A percentile compares a stretch with the other conserved stretches of the same genome.
Conservation (phyloP, 2,113 vertebrate species). For the Falco punctatus region DNA sequence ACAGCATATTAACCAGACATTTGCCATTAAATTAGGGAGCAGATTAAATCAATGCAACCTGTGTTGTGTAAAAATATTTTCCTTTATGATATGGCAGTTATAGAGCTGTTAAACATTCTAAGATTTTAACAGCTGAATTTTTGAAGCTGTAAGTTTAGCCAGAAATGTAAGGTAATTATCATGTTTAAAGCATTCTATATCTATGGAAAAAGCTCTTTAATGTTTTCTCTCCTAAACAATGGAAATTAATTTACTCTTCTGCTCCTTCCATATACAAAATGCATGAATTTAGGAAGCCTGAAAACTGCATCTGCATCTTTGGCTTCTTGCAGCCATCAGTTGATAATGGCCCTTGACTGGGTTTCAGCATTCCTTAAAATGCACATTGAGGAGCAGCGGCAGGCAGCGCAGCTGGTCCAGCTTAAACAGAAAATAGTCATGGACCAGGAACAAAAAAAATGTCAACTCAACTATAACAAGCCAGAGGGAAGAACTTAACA, state of each 20-base stretch:
- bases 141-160: neutral
- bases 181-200: neutral
- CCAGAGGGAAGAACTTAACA: neutral
- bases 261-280: neutral
- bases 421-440: neutral
- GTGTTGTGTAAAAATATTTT: neutral
- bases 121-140: neutral
- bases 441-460: neutral
- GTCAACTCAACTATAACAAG: neutral
- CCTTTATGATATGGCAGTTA: neutral
- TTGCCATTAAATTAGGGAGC: neutral
- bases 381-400: neutral
- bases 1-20: neutral
- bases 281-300: neutral
- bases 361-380: neutral
- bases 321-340: neutral
- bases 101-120: neutral
- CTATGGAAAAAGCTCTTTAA: neutral
- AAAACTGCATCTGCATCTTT: neutral
- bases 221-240: neutral
- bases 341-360: neutral
- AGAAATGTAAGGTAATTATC: neutral
- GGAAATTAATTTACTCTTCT: neutral
- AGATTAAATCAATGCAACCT: neutral
- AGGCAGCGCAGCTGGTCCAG: neutral